Percentiles rank a stretch among this genome's conserved stretches.
Conservation (phyloP, 1,140 invertebrate species). For the Magallana ariakensis region DNA sequence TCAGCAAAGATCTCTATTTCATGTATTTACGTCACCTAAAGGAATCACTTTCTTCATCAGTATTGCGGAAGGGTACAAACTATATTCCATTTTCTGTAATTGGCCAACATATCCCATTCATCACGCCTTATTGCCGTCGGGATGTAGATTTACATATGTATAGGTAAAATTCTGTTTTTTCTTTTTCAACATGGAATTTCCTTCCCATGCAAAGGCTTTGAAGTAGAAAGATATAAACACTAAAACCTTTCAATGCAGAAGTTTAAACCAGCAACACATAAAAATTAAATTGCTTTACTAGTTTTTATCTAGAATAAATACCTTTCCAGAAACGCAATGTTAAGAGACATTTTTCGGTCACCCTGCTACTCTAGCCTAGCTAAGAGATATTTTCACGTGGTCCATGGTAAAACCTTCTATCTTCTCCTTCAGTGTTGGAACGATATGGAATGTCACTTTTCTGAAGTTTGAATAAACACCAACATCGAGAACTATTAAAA, state of each 20-base stretch:
- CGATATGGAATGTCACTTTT: constrained; percentile 3
- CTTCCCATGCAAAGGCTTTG: constrained; percentile 8
- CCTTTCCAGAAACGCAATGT: constrained; percentile 4
- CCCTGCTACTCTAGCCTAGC: background rate
- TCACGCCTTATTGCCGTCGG: background rate
- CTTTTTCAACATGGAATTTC: constrained; percentile 17
- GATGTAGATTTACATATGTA: constrained; percentile 16
- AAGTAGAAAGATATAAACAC: constrained; percentile 4
- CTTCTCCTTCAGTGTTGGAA: background rate
- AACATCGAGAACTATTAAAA: constrained; percentile 35
- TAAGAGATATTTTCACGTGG: constrained; percentile 23
- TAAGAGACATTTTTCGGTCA: constrained; percentile 36
- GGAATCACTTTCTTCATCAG: too few relatives aligned
- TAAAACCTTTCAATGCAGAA: constrained; percentile 29
- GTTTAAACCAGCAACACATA: constrained; percentile 34
- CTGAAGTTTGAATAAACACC: background rate
- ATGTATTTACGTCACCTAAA: too few relatives aligned
- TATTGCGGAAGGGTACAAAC: too few relatives aligned
- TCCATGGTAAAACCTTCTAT: constrained; percentile 31
- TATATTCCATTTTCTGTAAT: too few relatives aligned
- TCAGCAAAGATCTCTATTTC: too few relatives aligned
- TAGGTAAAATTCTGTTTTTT: background rate
- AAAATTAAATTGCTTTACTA: constrained; percentile 29
- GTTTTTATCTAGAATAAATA: constrained; percentile 28
- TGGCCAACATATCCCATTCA: background rate